Base-by-base conservation (phyloP, 2,888 invertebrate species). In the Erebia epiphron region DNA sequence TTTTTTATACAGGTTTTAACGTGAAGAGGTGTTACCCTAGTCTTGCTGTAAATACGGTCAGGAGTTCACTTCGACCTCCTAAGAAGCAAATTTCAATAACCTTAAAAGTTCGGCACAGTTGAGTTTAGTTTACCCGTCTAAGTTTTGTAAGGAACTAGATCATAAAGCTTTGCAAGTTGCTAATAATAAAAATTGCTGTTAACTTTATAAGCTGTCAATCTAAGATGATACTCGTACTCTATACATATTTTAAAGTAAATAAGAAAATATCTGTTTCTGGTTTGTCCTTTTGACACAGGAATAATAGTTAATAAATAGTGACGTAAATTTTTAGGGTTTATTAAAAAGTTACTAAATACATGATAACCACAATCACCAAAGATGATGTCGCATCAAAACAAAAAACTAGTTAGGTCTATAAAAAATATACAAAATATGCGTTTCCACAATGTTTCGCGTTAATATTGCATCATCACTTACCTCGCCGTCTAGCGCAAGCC, bases 1-100 rank as follows among this genome's bases (percentile, higher is more conserved):
- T 35, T 35, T 35, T 14, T 50, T 14, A 13, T 14, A 50, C 49
- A 16, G 52, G 50, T 2, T 7, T 52, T 52, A 26, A 26, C 21
- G 8, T 8, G n/a, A 52, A 52, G 16, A 8, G 16, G 63, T 66
- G 72, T 67, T 79, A 82, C 81, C 82, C 80, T 80, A 81, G 79
- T 78, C 76, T 80, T 75, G 75, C 74, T 78, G 77, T 81, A 82
- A 84, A 83, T 83, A 82, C 75, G 79, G 78, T 83, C 82, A 82
- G 75, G 79, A 78, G 77, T 79, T 86, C 87, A 89, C 87, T 88
- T 86, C 82, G 83, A 86, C 89, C 86, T 89, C 90, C 84, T 85
- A 81, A 86, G 87, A 89, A 90, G 86, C 86, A 85, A 87, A 88
- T 90, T 91, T 89, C 87, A 89, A 90, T 90, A 88, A 86, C 84